Evolutionary conservation across 2,113 vertebrate genomes (phyloP).

Genomic region (Silurus glanis): DNA sequence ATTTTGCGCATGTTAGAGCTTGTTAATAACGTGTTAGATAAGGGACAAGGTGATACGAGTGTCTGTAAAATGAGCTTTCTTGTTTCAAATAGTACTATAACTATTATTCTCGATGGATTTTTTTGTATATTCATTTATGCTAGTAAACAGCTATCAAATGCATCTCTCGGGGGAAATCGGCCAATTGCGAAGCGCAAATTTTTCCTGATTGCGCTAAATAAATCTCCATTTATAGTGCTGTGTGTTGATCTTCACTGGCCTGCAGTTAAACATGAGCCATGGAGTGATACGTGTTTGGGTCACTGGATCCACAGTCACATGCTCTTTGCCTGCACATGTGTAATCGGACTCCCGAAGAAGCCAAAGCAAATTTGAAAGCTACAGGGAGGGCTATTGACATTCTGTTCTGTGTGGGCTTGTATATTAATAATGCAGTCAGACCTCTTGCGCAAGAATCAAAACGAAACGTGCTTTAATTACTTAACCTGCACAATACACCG

Average conservation of each 20-base stretch:
- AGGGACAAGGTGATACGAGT: background rate
- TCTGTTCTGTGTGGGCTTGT: slow-evolving; percentile 8
- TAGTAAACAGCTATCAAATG: background rate
- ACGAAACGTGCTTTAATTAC: background rate
- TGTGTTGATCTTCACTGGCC: slow-evolving; percentile 34
- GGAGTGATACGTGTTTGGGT: slow-evolving; percentile 59
- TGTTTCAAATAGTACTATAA: background rate
- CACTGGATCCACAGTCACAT: slow-evolving; percentile 73
- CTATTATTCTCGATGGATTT: too few relatives aligned
- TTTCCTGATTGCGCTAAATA: background rate
- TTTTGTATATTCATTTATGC: background rate
- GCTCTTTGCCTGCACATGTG: slow-evolving; percentile 62
- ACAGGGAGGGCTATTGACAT: slow-evolving; percentile 19
- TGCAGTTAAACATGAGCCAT: slow-evolving; percentile 54
- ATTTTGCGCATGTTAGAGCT: background rate
- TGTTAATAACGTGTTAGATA: background rate
- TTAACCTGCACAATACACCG: background rate
- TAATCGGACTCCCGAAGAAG: slow-evolving; percentile 60
- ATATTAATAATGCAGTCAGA: slow-evolving; percentile 13
- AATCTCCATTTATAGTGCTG: background rate
- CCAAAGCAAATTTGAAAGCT: slow-evolving; percentile 25
- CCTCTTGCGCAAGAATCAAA: slow-evolving; percentile 13
- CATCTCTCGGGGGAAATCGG: background rate
- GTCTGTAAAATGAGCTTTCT: background rate
- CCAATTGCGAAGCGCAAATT: background rate